Conservation (phyloP, 2,797 vertebrate species). For the Pangasius macronema region DNA sequence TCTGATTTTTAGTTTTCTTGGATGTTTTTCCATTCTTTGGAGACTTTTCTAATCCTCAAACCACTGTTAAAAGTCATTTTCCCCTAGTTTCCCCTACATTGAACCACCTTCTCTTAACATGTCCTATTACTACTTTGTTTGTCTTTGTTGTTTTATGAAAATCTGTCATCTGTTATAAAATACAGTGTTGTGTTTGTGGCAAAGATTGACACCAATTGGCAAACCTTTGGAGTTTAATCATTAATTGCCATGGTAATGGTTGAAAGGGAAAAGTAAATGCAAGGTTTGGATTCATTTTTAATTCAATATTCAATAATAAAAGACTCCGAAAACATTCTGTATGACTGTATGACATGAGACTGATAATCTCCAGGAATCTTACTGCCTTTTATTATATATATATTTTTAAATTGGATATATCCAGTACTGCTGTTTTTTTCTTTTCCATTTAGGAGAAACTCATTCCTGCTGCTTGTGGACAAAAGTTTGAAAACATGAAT, state of each 20-base stretch:
- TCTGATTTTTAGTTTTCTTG: background rate
- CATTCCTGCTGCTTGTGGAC: background rate
- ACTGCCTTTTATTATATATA: background rate
- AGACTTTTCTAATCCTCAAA: background rate
- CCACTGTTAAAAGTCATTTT: too few relatives aligned
- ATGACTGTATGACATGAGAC: too few relatives aligned
- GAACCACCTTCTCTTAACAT: background rate
- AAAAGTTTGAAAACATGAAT: too few relatives aligned
- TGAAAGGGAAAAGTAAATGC: conserved; percentile 1
- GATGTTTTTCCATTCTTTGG: background rate
- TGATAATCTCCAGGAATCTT: too few relatives aligned
- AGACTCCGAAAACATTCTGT: too few relatives aligned
- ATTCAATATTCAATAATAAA: background rate
- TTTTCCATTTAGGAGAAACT: background rate
- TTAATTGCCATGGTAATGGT: background rate
- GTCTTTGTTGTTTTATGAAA: background rate
- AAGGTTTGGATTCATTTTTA: background rate
- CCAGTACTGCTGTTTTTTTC: background rate
- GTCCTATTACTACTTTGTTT: background rate
- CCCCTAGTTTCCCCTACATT: background rate
- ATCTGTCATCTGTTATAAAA: background rate
- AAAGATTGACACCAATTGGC: conserved; percentile 8
- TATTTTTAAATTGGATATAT: background rate
- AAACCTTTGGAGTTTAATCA: background rate
- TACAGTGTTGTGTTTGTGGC: background rate